These are phyloP conservation scores for Copidosoma floridanum DNA, from an alignment of 1,140 invertebrate genomes.

Conservation along the genomic window DNA sequence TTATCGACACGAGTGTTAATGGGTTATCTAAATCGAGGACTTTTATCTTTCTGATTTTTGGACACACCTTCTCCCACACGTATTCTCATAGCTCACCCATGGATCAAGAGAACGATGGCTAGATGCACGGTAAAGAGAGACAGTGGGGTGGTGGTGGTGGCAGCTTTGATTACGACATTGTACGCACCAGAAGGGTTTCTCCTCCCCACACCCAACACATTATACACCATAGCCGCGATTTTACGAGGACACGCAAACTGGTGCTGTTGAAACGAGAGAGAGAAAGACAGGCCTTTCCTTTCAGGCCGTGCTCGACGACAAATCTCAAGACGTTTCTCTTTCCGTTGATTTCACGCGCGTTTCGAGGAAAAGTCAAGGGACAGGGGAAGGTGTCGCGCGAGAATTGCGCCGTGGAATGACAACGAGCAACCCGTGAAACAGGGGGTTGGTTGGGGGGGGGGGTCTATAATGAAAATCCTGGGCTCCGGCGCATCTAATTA, in stretches of 20 bases:
- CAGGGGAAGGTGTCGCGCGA: neutral
- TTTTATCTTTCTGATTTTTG: too few species aligned
- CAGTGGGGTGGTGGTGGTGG: conserved; percentile 34
- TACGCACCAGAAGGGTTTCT: conserved; percentile 37
- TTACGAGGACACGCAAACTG: conserved; percentile 34
- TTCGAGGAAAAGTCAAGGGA: neutral
- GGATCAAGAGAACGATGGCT: neutral
- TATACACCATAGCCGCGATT: conserved; percentile 43
- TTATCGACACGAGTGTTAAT: too few species aligned
- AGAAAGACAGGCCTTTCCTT: too few species aligned
- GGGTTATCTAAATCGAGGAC: too few species aligned
- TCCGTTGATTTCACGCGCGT: conserved; percentile 29
- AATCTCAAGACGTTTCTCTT: conserved; percentile 24
- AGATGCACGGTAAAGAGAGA: too few species aligned
- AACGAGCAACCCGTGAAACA: neutral
- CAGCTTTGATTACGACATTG: conserved; percentile 55
- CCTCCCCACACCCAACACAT: too few species aligned
- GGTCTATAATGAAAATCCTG: conserved; percentile 19
- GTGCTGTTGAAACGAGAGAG: too few species aligned
- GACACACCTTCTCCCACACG: too few species aligned
- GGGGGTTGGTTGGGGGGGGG: neutral
- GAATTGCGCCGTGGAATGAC: neutral
- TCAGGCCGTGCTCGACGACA: too few species aligned
- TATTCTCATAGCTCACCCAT: too few species aligned
- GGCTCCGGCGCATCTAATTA: conserved; percentile 22